Conservation (phyloP, 2,113 vertebrate genomes). For the Mormyrus iriodes region DNA sequence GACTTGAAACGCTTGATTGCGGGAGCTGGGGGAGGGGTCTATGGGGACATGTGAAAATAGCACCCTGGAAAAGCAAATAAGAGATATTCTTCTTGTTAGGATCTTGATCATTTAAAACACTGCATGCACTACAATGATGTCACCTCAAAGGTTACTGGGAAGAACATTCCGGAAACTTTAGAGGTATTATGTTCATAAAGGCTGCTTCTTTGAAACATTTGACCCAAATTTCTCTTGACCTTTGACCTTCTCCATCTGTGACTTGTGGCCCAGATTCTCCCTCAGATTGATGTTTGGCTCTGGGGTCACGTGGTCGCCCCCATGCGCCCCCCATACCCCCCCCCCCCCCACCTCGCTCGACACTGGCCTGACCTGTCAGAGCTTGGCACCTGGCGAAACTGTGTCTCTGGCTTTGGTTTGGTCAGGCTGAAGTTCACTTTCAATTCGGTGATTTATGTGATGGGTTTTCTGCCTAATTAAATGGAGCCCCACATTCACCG, state of each 20-base stretch:
- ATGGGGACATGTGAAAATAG: not conserved
- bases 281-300: conserved; percentile 90
- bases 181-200: not conserved
- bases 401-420: not conserved
- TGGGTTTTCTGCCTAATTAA: not conserved
- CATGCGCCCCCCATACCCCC: conserved; percentile 44
- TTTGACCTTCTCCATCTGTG: not conserved
- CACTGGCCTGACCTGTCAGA: not conserved
- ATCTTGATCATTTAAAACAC: not conserved
- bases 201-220: not conserved
- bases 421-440: not conserved
- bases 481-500: not conserved
- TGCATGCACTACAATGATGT: not conserved
- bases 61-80: not conserved
- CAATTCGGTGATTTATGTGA: not conserved
- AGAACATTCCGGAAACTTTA: not conserved
- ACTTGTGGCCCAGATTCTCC: conserved; percentile 45
- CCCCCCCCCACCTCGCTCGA: not conserved
- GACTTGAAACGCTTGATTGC: not conserved
- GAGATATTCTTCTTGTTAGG: not conserved
- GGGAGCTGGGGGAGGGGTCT: not conserved
- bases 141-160: not conserved
- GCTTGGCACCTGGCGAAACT: not conserved
- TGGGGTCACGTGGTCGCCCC: conserved; percentile 86
- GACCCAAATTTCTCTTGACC: not conserved